Conservation (phyloP, 2,888 invertebrate genomes). For the Lutraria lutraria region DNA sequence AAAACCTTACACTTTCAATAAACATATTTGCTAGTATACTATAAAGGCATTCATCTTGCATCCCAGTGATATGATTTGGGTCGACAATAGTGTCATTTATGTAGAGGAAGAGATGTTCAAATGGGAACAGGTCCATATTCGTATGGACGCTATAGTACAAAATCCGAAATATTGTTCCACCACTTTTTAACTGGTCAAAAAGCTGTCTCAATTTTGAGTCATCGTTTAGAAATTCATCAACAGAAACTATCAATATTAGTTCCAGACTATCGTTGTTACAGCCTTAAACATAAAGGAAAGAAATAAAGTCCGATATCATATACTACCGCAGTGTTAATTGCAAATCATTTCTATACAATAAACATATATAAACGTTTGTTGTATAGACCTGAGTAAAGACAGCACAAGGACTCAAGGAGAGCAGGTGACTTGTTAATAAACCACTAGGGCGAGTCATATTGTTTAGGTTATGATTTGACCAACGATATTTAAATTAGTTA, state of each 20-base stretch:
- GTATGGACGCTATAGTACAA: background rate
- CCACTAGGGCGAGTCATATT: background rate
- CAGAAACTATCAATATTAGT: background rate
- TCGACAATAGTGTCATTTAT: constrained; percentile 16
- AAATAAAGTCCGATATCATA: background rate
- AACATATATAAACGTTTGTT: too few relatives aligned
- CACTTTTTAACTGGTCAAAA: background rate
- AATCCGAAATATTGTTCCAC: background rate
- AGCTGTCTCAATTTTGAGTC: background rate
- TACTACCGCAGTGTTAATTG: background rate
- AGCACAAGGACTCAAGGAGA: too few relatives aligned
- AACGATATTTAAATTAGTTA: background rate
- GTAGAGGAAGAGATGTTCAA: background rate
- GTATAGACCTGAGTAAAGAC: too few relatives aligned
- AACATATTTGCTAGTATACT: background rate
- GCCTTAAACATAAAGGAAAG: background rate
- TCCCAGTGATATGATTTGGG: background rate
- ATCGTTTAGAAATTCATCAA: background rate
- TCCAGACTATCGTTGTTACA: background rate
- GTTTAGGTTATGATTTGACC: background rate
- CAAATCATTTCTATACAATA: too few relatives aligned
- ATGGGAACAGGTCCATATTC: background rate
- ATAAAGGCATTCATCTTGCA: background rate
- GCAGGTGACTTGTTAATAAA: too few relatives aligned
- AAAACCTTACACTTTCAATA: background rate